Percentiles rank a stretch among this genome's conserved stretches.
phyloP scores from a whole-genome alignment of 2,888 invertebrate species.

The Alcis repandata region DNA sequence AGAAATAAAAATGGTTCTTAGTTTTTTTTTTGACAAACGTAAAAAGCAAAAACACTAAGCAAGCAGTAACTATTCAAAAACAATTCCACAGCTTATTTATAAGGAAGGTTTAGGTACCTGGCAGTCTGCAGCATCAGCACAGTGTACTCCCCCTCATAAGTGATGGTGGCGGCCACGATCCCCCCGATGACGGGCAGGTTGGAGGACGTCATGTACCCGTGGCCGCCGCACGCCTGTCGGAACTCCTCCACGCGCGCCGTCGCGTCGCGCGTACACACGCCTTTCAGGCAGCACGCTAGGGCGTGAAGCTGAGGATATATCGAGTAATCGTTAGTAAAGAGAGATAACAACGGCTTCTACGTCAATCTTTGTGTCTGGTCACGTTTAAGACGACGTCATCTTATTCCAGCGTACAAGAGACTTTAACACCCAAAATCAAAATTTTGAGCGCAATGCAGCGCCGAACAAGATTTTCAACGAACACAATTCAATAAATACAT shows the following conservation, averaged over 20 bases:
- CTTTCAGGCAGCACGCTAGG: conserved; percentile 95
- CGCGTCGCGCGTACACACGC: conserved; percentile 92
- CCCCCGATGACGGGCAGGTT: conserved; percentile 94
- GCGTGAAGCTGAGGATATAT: conserved; percentile 90
- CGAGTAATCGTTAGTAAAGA: too few species aligned
- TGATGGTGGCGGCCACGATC: conserved; percentile 93
- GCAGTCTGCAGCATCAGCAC: conserved; percentile 96
- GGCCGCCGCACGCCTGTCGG: conserved; percentile 96
- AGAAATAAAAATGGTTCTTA: too few species aligned
- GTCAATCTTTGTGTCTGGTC: too few species aligned
- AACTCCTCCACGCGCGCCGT: conserved; percentile 91
- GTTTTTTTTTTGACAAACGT: too few species aligned
- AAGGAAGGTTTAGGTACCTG: conserved; percentile 67
- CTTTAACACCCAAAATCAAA: too few species aligned
- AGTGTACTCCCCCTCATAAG: conserved; percentile 98
- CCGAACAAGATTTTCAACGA: too few species aligned
- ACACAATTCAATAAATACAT: too few species aligned
- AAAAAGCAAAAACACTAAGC: too few species aligned
- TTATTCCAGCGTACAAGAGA: too few species aligned
- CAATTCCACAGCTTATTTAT: neutral
- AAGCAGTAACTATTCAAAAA: neutral
- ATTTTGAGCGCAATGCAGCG: too few species aligned
- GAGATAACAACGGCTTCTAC: too few species aligned
- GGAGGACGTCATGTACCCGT: conserved; percentile 95
- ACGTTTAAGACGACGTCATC: too few species aligned